Evolutionary conservation across 2,888 invertebrate species (phyloP), one percentile per base, ranked within the genome.

Genomic region (Lycocerus yunnanus): DNA sequence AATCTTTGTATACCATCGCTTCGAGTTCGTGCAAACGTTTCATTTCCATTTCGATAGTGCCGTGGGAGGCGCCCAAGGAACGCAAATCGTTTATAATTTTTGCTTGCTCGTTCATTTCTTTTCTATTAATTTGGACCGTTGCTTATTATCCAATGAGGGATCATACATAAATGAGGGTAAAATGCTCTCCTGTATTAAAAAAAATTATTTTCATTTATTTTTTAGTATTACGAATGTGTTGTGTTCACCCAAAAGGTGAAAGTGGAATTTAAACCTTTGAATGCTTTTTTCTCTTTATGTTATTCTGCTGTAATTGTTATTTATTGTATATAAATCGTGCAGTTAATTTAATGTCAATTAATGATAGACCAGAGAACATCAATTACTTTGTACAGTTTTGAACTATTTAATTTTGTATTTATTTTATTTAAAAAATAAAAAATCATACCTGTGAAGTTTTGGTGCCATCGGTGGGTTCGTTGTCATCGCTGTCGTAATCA

Each of bases 71-170:
- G 0, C 97, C 97, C 61, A 96, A 88, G 5, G 94, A 93, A 81
- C 86, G 91, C 79, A 99, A 88, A 87, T 98, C 98, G 85, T 96
- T 97, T 77, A 99, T 97, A 71, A 97, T 94, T 88, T 96, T 96
- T 11, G 97, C 95, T 86, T 98, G 97, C 86, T 98, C 98, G 84
- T 96, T 97, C 97, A 99, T 97, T 88, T 97, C 97, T 95, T 95
- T 87, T 98, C 98, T 82, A 98, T 95, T 77, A 97, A 90, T 84
- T 96, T 94, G n/a, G 97, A 96, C 14, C 97, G 91, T 84, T 94
- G 93, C 84, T 93, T 93, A 13, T 95, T 93, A 84, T 95, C 95
- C 63, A 95, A 89, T 8, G 91, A 91, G 13, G 93, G 91, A 88
- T 96, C 95, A 83, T 95, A 93, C 69, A 95, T 92, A 86, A 96